These are phyloP conservation scores for Albula glossodonta DNA, from an alignment of 2,113 vertebrate species.

Conservation along the genomic window DNA sequence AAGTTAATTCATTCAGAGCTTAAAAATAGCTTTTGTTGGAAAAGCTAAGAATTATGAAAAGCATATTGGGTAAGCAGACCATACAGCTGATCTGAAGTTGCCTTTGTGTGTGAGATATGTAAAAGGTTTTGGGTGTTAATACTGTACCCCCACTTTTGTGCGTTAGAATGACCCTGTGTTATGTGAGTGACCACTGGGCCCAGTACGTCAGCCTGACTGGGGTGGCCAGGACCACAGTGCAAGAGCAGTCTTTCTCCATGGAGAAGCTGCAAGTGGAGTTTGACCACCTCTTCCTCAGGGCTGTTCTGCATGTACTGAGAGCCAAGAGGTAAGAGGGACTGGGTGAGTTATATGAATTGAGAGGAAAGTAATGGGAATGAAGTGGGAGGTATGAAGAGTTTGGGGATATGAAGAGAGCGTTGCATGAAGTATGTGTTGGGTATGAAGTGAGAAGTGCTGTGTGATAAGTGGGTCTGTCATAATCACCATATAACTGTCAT, in stretches of 20 bases:
- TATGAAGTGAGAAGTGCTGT: not conserved
- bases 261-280: slow-evolving; percentile 93
- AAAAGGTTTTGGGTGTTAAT: not conserved
- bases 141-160: not conserved
- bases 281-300: slow-evolving; percentile 90
- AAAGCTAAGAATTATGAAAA: not conserved
- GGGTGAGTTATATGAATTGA: too few species aligned
- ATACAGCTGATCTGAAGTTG: not conserved
- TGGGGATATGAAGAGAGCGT: not conserved
- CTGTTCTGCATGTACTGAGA: slow-evolving; percentile 88
- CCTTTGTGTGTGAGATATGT: not conserved
- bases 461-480: too few species aligned
- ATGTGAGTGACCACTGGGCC: slow-evolving; percentile 96
- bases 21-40: not conserved
- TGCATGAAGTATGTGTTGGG: not conserved
- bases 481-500: too few species aligned
- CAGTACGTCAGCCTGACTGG: slow-evolving; percentile 75
- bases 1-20: not conserved
- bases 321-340: slow-evolving; percentile 83
- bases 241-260: slow-evolving; percentile 76
- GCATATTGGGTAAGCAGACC: not conserved
- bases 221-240: slow-evolving; percentile 48
- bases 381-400: not conserved
- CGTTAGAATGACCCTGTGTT: slow-evolving; percentile 87
- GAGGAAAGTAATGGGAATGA: not conserved